phyloP scores from a whole-genome alignment of 1,140 invertebrate species.

The Drosophila tristis region DNA sequence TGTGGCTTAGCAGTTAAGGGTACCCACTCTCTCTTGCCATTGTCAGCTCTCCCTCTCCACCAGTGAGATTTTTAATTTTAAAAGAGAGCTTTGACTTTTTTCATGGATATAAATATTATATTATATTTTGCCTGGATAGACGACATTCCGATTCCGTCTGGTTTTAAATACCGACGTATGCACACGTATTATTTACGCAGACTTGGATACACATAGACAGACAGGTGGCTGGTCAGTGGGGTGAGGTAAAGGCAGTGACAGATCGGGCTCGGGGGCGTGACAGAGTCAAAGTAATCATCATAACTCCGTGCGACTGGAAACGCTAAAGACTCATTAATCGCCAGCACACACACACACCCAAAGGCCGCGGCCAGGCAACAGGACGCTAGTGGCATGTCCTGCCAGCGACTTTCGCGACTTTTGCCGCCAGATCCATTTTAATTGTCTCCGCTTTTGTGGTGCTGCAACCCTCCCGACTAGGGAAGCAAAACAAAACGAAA shows the following conservation, averaged over 20 bases:
- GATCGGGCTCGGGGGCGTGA: neutral
- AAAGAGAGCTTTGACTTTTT: conserved; percentile 3
- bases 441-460: conserved; percentile 63
- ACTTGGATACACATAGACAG: conserved; percentile 12
- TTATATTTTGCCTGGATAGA: no score
- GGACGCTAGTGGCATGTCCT: conserved; percentile 55
- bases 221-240: conserved; percentile 35
- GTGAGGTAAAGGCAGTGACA: neutral
- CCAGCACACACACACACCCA: conserved; percentile 26
- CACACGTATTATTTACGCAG: neutral
- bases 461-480: conserved; percentile 6
- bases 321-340: conserved; percentile 78
- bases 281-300: conserved; percentile 59
- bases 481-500: conserved; percentile 38
- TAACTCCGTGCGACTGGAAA: conserved; percentile 62
- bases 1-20: no score
- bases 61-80: no score
- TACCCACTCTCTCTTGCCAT: no score
- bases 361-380: conserved; percentile 32
- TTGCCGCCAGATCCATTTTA: conserved; percentile 69
- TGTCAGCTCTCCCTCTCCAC: no score
- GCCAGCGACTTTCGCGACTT: conserved; percentile 57
- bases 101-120: neutral
- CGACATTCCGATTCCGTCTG: no score
- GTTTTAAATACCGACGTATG: conserved; percentile 14